Conservation (phyloP, 2,888 invertebrate genomes). For the Schizotus pectinicornis region DNA sequence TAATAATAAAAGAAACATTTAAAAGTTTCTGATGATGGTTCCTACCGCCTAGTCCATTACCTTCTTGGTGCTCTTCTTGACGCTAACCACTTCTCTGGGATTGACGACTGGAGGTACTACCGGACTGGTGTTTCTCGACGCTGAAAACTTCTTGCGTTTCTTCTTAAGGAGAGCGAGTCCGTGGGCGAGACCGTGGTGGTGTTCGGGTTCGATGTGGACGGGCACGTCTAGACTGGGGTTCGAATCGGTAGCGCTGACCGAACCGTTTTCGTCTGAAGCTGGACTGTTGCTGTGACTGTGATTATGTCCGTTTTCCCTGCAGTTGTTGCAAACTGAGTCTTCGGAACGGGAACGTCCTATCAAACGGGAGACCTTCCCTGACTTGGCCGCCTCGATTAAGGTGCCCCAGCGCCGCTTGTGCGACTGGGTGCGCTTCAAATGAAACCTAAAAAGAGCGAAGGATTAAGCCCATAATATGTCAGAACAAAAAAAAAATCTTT, state of each 20-base stretch:
- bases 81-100: conserved; percentile 21
- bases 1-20: too few species aligned
- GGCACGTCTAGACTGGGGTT: conserved; percentile 67
- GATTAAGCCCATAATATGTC: neutral
- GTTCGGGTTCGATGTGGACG: conserved; percentile 43
- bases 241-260: conserved; percentile 74
- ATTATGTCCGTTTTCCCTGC: conserved; percentile 61
- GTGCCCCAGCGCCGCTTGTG: conserved; percentile 85
- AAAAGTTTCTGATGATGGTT: too few species aligned
- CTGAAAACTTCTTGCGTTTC: conserved; percentile 84
- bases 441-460: conserved; percentile 48
- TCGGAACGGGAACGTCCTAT: conserved; percentile 83
- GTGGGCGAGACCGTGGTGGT: conserved; percentile 57
- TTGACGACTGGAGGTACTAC: conserved; percentile 56
- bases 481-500: too few species aligned
- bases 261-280: conserved; percentile 72
- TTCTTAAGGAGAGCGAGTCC: conserved; percentile 78
- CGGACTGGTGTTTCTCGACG: conserved; percentile 73
- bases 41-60: conserved; percentile 15
- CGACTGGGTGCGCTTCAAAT: conserved; percentile 63
- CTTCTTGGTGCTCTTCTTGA: conserved; percentile 30
- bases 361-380: conserved; percentile 78
- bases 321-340: conserved; percentile 76
- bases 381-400: conserved; percentile 84
- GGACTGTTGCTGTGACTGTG: conserved; percentile 64